Base-by-base conservation (phyloP, 1,140 invertebrate genomes). In the Drosophila busckii region DNA sequence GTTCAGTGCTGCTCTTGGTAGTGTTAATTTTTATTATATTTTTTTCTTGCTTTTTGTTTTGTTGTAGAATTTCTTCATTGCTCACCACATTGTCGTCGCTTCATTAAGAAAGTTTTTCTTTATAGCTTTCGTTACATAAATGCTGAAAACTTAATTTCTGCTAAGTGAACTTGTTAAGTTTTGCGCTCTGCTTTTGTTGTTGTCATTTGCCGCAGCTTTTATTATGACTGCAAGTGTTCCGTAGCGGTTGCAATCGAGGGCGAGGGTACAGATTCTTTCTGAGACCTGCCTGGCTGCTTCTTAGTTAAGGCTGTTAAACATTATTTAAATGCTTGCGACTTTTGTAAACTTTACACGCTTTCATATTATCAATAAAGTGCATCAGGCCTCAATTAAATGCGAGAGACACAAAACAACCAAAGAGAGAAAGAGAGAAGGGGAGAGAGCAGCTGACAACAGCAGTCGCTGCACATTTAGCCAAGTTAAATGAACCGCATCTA, bases 121-220 rank as follows among this genome's bases (percentile, higher is more conserved):
- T 73, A 73, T 70, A 80, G 75, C 82, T 80, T 80, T 80, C 46
- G 73, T 80, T 73, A 63, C 73, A 80, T 78, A 78, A 78, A 78
- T 67, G 73, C 63, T 80, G 73, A 78, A 78, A 78, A 82, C 73
- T 78, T 78, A 80, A 78, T 78, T 78, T 78, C 68, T 78, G 44
- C 75, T 78, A 80, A 78, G 75, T 78, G 75, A 78, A 78, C 73
- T 78, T 78, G 73, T 73, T 80, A 78, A 80, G 73, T 80, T 82
- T 73, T 65, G 48, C 68, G 35, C 25, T 45, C 19, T 26, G 10
- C 20, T 23, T 16, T 38, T 16, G 32, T 50, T 58, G 26, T 54
- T 49, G 12, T 41, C 53, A 45, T 66, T 61, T 76, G 31, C 50
- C 44, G 45, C 50, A 38, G 42, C 58, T 65, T 80, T 60, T 68